Base-by-base conservation (phyloP, 2,113 vertebrate species). In the Hemiprocne comata region DNA sequence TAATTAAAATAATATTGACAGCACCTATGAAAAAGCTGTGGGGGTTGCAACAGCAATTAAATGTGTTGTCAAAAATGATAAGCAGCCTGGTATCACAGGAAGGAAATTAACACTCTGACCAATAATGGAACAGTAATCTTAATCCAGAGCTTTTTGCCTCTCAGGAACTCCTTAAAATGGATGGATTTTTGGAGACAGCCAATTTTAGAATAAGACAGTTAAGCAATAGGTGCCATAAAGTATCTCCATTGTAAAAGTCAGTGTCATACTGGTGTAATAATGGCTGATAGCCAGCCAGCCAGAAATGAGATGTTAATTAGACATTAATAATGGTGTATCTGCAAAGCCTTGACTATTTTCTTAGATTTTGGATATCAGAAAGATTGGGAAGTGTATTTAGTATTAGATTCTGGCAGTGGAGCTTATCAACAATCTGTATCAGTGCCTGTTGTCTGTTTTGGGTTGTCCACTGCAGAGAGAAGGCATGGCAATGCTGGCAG, bases 1-100 rank as follows among this genome's bases (percentile, higher is more conserved):
- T 85, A 94, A 94, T 96, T 87, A 92, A 95, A 95, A 87, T 89
- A 93, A 72, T 87, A 66, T 85, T 95, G 94, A 93, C 89, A 91
- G 66, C n/a, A 73, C 70, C 77, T 91, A 17, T 85, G 93, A 94
- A 94, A 94, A 89, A 95, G 36, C 17, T 85, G 77, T 72, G 44
- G 10, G 21, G 66, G 48, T 82, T 97, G 91, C 44, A 89, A 87
- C 50, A 87, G 89, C 87, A 96, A 95, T 95, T 96, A 95, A 81
- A 58, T 38, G 77, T 75, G 23, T 92, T 96, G 93, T 96, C 94
- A 95, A 60, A 95, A 93, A 94, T 96, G 90, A 94, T 92, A 67
- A 97, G 76, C 76, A 84, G 80, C 80, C 83, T 75, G 73, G 69
- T 81, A 84, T 92, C 92, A 57, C 60, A 74, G 86, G 83, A 90